Base-by-base conservation (phyloP, 2,888 invertebrate genomes). In the Eupsilia transversa region DNA sequence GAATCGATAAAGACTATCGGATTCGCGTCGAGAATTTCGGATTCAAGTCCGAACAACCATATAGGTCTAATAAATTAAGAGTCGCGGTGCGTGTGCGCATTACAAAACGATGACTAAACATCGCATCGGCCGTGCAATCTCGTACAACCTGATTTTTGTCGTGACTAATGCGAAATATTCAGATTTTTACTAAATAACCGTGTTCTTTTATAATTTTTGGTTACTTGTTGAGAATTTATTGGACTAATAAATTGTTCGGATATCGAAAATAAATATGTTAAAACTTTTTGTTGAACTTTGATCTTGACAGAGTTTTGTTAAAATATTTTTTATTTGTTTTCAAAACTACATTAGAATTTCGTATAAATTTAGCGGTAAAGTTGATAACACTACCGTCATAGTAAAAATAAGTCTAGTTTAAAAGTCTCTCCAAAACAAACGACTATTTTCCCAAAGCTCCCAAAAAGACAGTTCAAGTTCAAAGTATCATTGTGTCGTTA, bases 91-190 rank as follows among this genome's bases (percentile, higher is more conserved):
- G 94, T 91, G 91, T 88, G 89, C 93, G 92, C 94, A 94, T 94
- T 91, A 92, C 93, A 92, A 94, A 92, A 92, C 89, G 94, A 93
- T 96, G 95, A 95, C 94, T 95, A 94, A 94, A 92, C 90, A 87
- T 73, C 77, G 84, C 90, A 87, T 76, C 75, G 85, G 63, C 85
- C 86, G 84, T 84, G 85, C 86, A 86, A 89, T 90, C 87, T 91
- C 84, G 88, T 85, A 90, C 87, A 89, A 88, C 82, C 76, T 80
- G 84, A 85, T 87, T 85, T 87, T 87, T 87, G 84, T 78, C 86
- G 82, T 89, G 91, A 91, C 87, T 90, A 87, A 89, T 77, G 74
- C 84, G 20, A 80, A 66, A 76, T 79, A 76, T 82, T 63, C 68
- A 66, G 43, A 76, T 80, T 60, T 84, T 76, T 67, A 69, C 54